Conservation (phyloP, 2,797 vertebrate genomes). For the Fistularia tabacaria region DNA sequence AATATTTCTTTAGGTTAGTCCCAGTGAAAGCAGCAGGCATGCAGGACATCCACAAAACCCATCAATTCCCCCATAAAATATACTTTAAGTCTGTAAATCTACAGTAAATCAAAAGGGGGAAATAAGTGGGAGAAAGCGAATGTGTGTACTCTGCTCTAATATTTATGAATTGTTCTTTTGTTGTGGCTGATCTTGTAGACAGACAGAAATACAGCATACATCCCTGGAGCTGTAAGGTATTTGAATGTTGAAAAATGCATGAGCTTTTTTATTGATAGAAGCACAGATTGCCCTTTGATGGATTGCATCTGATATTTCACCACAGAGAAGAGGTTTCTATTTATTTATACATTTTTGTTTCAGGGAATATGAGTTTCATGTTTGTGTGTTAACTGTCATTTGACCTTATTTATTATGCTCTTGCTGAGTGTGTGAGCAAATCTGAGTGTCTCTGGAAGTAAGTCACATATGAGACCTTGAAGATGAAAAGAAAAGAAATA, state of each 20-base stretch:
- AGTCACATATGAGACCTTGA: conserved; percentile 14
- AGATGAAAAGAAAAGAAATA: not conserved
- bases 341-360: conserved; percentile 17
- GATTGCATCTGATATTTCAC: conserved; percentile 55
- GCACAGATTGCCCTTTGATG: conserved; percentile 60
- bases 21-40: conserved; percentile 20
- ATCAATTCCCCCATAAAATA: conserved; percentile 16
- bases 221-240: conserved; percentile 53
- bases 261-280: conserved; percentile 58
- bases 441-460: conserved; percentile 17
- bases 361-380: conserved; percentile 31
- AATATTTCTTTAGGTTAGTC: conserved; percentile 31
- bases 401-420: conserved; percentile 41
- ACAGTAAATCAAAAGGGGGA: conserved; percentile 43
- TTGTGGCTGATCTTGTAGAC: conserved; percentile 54
- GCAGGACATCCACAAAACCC: conserved; percentile 39
- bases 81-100: conserved; percentile 33
- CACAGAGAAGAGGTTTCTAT: conserved; percentile 15
- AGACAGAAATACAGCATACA: conserved; percentile 38
- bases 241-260: conserved; percentile 71
- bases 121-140: conserved; percentile 24
- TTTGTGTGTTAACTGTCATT: conserved; percentile 40
- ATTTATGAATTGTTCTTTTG: conserved; percentile 69
- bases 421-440: conserved; percentile 16
- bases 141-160: conserved; percentile 52